These are phyloP conservation scores for Spialia ferax DNA, from an alignment of 2,888 invertebrate genomes.

Conservation along the genomic window DNA sequence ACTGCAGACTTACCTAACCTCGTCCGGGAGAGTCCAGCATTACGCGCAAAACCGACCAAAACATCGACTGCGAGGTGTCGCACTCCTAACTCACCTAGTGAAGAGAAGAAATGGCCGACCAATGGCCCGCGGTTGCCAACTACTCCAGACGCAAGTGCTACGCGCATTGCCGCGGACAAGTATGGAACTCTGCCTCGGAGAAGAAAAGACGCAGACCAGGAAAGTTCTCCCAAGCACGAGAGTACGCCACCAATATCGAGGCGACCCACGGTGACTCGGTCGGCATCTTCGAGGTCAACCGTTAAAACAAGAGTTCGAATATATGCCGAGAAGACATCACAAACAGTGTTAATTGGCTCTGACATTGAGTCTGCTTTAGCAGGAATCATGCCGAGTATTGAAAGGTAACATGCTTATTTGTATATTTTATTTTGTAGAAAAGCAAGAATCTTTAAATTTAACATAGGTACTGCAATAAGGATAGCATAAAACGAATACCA, in stretches of 20 bases:
- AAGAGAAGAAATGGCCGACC: conserved; percentile 91
- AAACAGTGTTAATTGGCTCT: conserved; percentile 91
- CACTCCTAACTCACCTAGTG: conserved; percentile 88
- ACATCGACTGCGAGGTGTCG: conserved; percentile 87
- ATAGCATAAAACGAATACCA: no score
- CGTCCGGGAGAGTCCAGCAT: conserved; percentile 77
- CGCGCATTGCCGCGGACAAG: conserved; percentile 88
- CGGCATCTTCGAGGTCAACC: conserved; percentile 71
- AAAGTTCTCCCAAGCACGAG: conserved; percentile 81
- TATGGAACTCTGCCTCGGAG: conserved; percentile 93
- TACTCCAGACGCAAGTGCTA: conserved; percentile 65
- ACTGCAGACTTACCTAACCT: conserved; percentile 84
- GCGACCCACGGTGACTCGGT: conserved; percentile 73
- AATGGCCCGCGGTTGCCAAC: conserved; percentile 73
- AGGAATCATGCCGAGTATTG: conserved; percentile 84
- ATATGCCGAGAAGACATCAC: conserved; percentile 92
- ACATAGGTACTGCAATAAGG: no score
- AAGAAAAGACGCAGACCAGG: conserved; percentile 88
- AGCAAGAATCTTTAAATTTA: no score
- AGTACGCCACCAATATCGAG: conserved; percentile 68
- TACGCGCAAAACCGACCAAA: conserved; percentile 79
- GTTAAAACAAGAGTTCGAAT: conserved; percentile 87
- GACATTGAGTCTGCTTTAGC: conserved; percentile 91
- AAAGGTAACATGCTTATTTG: conserved; percentile 71
- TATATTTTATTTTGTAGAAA: no score